Base-by-base conservation (phyloP, 2,797 vertebrate species). In the Anableps anableps region DNA sequence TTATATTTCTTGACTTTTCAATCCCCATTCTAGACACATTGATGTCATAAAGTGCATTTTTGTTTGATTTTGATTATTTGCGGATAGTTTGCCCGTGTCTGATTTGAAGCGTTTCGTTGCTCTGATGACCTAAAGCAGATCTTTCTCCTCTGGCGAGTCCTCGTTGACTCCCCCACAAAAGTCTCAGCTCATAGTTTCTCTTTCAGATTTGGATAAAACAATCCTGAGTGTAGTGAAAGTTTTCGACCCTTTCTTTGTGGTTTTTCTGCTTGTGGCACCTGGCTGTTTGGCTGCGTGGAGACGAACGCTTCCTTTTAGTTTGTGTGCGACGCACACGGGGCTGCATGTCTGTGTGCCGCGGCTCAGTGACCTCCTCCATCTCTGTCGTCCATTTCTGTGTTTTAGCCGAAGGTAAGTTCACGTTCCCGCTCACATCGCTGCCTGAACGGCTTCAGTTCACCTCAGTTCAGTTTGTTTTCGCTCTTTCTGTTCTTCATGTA, bases 361-460 rank as follows among this genome's bases (percentile, higher is more conserved):
- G 14, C 78, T 4, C 62, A 38, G 62, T 29, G 53, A 58, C 34
- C 34, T 38, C 62, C 62, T 66, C 64, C 36, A 26, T 43, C 31
- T 5, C 31, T 13, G 34, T 17, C 17, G 62, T 66, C 34, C 62
- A 3, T 43, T 70, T 43, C 5, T n/a, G 41, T 21, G 5, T 41
- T 85, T 91, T 93, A 90, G 70, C 70, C 68, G 60, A 90, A 94
- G 95, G 95, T 96, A 96, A 95, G 95, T 95, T 80, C 75, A 68
- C 29, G 75, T 72, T 77, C 0, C 78, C n/a, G 10, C 81, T 85
- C 81, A 62, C 53, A 87, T 88, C 26, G 31, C 38, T 17, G 17
- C 26, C 48, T 2, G 21, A 51, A 8, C 72, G 48, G 72, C 50
- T 74, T 74, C 73, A 21, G 74, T 29, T 60, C 68, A 62, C 82